phyloP scores from a whole-genome alignment of 2,797 vertebrate species.

The Xiphorhynchus erythropygius region DNA sequence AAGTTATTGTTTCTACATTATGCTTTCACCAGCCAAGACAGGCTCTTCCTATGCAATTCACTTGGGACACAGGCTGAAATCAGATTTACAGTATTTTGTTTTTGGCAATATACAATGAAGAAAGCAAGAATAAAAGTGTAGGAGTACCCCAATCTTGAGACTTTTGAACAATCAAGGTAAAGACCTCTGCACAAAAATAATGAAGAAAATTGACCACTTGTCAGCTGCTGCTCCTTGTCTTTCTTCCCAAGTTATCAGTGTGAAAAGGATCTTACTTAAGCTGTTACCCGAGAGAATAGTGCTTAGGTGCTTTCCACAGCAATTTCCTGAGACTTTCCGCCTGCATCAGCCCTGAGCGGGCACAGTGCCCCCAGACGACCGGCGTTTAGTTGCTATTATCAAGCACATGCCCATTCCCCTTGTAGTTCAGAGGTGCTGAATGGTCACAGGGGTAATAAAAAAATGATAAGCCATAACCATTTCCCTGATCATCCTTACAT shows the following conservation, averaged over 20 bases:
- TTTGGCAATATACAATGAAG: not conserved
- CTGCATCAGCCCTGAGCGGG: not conserved
- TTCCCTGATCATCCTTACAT: not conserved
- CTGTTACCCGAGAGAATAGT: not conserved
- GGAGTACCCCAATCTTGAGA: not conserved
- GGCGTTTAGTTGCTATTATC: not conserved
- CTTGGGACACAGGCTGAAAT: not conserved
- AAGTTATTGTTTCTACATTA: not conserved
- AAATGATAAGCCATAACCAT: not conserved
- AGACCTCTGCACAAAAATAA: not conserved
- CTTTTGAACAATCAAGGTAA: not conserved
- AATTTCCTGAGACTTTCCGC: not conserved
- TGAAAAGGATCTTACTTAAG: not conserved
- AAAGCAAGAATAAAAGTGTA: not conserved
- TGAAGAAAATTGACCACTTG: rapidly evolving
- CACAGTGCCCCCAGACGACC: not conserved
- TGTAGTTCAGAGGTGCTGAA: not conserved
- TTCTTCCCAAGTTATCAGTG: not conserved
- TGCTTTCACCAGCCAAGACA: not conserved
- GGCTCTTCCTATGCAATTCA: not conserved
- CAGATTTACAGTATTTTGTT: not conserved
- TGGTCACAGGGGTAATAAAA: not conserved
- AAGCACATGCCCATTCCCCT: not conserved
- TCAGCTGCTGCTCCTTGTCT: not conserved
- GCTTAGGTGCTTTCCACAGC: not conserved